A percentile compares a stretch with the other conserved stretches of the same genome.
Conservation (phyloP, 2,888 invertebrate species). For the Onthophagus sagittarius region DNA sequence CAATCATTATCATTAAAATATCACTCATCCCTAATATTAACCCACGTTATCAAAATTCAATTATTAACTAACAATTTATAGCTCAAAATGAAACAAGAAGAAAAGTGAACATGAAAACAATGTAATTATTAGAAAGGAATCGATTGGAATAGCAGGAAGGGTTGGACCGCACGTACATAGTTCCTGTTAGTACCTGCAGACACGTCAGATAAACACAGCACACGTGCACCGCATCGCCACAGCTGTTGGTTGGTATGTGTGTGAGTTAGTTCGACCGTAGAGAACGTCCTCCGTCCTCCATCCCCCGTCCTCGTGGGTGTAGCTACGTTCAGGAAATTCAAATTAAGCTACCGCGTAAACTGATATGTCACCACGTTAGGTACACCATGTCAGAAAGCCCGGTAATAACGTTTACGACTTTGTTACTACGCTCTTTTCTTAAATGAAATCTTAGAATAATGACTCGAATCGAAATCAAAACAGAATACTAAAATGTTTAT, state of each 20-base stretch:
- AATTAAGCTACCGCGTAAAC: neutral
- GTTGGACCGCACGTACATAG: neutral
- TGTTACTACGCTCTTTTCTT: neutral
- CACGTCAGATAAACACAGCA: neutral
- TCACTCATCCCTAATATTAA: too few relatives aligned
- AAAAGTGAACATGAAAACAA: too few relatives aligned
- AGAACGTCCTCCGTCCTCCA: neutral
- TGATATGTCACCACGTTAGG: neutral
- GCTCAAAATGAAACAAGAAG: too few relatives aligned
- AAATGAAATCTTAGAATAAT: neutral
- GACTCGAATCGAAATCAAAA: neutral
- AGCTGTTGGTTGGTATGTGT: neutral
- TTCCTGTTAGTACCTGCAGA: neutral
- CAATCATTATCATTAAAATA: too few relatives aligned
- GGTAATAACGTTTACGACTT: neutral
- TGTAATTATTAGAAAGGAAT: neutral
- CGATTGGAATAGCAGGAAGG: neutral
- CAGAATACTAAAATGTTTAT: neutral
- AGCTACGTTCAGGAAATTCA: neutral
- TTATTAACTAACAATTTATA: too few relatives aligned
- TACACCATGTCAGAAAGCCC: neutral
- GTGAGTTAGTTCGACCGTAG: neutral
- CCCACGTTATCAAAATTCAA: too few relatives aligned
- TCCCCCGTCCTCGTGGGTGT: neutral
- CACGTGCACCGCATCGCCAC: neutral